These are phyloP conservation scores for Drosophila ananassae DNA, from an alignment of 1,140 invertebrate genomes.

Conservation along the genomic window DNA sequence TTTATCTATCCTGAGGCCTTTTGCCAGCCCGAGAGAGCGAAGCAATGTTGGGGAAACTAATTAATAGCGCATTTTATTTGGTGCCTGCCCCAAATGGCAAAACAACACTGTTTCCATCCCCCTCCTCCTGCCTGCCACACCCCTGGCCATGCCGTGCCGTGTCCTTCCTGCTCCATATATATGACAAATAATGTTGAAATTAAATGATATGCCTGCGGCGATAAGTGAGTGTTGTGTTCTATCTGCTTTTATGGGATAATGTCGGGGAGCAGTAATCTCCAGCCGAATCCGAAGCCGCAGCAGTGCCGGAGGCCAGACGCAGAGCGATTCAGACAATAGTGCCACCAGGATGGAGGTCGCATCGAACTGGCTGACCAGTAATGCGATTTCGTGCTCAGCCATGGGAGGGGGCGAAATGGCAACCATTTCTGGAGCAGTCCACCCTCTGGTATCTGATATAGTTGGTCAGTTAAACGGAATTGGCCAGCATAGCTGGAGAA, in stretches of 20 bases:
- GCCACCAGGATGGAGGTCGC: slow-evolving; percentile 9
- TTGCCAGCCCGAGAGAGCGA: slow-evolving; percentile 32
- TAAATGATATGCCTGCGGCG: slow-evolving; percentile 74
- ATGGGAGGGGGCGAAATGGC: neutral
- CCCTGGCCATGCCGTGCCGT: neutral
- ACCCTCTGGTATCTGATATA: slow-evolving; percentile 17
- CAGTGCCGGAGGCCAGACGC: slow-evolving; percentile 40
- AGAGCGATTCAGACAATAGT: slow-evolving; percentile 14
- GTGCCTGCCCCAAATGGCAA: slow-evolving; percentile 51
- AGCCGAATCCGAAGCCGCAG: slow-evolving; percentile 62
- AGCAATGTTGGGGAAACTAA: slow-evolving; percentile 72
- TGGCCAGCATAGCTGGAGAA: slow-evolving; percentile 24
- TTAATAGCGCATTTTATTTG: slow-evolving; percentile 80
- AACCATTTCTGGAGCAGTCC: slow-evolving; percentile 6
- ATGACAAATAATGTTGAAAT: slow-evolving; percentile 81
- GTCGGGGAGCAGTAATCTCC: slow-evolving; percentile 30
- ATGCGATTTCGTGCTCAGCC: slow-evolving; percentile 37
- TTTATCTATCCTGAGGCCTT: slow-evolving; percentile 63
- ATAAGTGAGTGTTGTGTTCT: slow-evolving; percentile 59
- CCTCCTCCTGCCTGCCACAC: neutral
- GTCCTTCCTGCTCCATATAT: slow-evolving; percentile 14
- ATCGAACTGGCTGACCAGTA: slow-evolving; percentile 45
- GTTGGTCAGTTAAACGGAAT: slow-evolving; percentile 30
- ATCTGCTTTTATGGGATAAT: slow-evolving; percentile 48
- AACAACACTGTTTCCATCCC: slow-evolving; percentile 12